Evolutionary conservation across 2,113 vertebrate species (phyloP).

Genomic region (Equus przewalskii): DNA sequence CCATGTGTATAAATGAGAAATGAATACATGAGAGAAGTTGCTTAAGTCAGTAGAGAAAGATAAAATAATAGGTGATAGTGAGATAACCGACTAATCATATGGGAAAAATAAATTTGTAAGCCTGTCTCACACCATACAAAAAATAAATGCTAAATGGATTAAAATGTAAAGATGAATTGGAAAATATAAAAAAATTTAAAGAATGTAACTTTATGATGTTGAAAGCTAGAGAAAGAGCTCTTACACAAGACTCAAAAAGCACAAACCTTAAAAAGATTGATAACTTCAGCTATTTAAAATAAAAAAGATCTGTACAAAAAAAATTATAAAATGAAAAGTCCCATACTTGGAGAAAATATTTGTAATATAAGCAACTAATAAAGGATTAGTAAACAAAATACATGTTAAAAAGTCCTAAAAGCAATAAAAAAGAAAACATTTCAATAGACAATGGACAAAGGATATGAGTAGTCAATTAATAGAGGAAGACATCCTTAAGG

Average conservation of each 20-base stretch:
- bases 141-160: not conserved
- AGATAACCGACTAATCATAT: not conserved
- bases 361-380: not conserved
- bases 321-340: not conserved
- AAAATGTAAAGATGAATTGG: not conserved
- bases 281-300: not conserved
- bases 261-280: not conserved
- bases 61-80: not conserved
- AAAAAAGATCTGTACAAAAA: not conserved
- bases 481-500: not conserved
- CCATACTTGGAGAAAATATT: not conserved
- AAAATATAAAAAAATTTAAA: not conserved
- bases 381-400: not conserved
- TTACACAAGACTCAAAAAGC: not conserved
- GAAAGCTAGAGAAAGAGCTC: not conserved
- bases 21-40: not conserved
- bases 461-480: not conserved
- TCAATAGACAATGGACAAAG: not conserved
- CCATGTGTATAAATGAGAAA: not conserved
- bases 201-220: not conserved
- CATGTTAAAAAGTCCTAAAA: not conserved
- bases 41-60: not conserved
- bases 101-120: conserved; percentile 29
- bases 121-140: not conserved
- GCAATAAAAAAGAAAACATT: not conserved